Evolutionary conservation across 2,797 vertebrate genomes (phyloP), one percentile per base, ranked within the genome.

Genomic region (Diceros bicornis): DNA sequence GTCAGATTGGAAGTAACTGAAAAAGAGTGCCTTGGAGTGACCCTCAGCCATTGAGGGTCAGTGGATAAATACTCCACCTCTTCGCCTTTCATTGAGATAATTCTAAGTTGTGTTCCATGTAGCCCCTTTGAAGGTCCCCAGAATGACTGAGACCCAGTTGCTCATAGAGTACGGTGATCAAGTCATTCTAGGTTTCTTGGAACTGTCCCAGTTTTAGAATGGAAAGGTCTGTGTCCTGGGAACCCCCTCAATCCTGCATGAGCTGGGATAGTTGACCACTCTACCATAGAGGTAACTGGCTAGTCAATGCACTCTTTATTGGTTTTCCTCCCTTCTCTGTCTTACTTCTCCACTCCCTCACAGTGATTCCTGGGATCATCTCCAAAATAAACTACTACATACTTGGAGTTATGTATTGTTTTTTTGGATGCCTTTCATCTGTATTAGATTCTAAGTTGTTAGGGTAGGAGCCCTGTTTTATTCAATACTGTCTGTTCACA

Each of bases 391-490:
- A 62, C 21, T 52, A 37, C 32, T 61, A 7, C 69, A 61, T 50
- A 77, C 52, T 77, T 85, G 55, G 87, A 94, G 50, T 84, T 94
- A 41, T 1, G 7, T n/a, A 44, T 77, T 52, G 13, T 52, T 83
- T 68, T 66, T 66, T 59, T 14, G 21, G 64, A 16, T 89, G 25
- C n/a, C 4, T 79, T 57, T 21, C 6, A 47, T 72, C 64, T 83
- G 17, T 7, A 78, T n/a, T 69, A 95, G 34, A 83, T 71, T 96
- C 8, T 89, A 88, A 94, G 17, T 32, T 91, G 37, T 52, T 68
- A 41, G 12, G 21, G 8, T 18, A 62, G 64, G 47, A 86, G 25
- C 57, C 64, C 14, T 75, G 23, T 75, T 97, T 83, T 84, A 34
- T 47, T 72, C 17, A 92, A 27, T 32, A 55, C 11, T 52, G 0